Evolutionary conservation across 2,797 vertebrate species (phyloP), one percentile per base, ranked within the genome.

Genomic region (Myioborus miniatus): DNA sequence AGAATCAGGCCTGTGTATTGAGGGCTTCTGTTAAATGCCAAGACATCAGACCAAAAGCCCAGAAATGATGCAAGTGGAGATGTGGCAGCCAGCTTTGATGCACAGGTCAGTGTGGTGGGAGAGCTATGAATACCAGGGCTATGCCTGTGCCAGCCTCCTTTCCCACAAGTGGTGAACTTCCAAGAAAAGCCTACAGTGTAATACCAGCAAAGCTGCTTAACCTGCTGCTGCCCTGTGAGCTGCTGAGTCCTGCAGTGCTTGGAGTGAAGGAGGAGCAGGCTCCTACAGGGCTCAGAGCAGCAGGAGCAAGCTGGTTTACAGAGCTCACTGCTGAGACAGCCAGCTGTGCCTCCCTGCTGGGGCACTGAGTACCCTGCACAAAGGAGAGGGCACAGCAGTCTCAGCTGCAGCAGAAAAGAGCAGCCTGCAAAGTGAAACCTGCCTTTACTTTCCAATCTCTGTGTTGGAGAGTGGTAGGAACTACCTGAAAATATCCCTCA

Each of bases 51-150:
- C 78, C 82, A 62, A 83, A 76, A 92, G 71, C 78, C 62, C 56
- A 90, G 85, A 84, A 89, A 81, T 74, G 91, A 95, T 92, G 92
- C 83, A 89, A 96, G 26, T 56, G 67, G 49, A 93, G 86, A 43
- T 74, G 80, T 93, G 93, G 95, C 89, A 96, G 86, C 15, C 89
- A 96, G 89, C 43, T 85, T 70, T 53, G 68, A 46, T 83, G 68
- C 75, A 60, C 94, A 89, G 82, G 89, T 90, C 92, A 81, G 74
- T 29, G 60, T 30, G 78, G 88, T 89, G 75, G 87, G 83, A 85
- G 87, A 91, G 65, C 79, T 53, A 90, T 96, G 94, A 97, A 97
- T 96, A 88, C 91, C 77, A 94, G 86, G 89, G 93, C 82, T 97
- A 92, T 97, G 94, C 93, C 95, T 37, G 69, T 94, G 94, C 96